A percentile compares a stretch with the other conserved stretches of the same genome.
Conservation (phyloP, 2,888 invertebrate genomes). For the Halocaridina rubra region DNA sequence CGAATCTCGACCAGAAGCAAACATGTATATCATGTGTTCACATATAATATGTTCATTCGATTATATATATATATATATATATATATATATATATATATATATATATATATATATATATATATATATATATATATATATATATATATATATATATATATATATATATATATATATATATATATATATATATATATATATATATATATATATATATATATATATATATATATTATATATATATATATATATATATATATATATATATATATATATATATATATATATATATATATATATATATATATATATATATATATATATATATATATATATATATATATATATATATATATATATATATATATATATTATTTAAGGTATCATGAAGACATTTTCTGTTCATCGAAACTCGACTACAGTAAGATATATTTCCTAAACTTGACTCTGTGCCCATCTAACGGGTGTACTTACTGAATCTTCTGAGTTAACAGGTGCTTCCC, state of each 20-base stretch:
- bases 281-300: background rate
- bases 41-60: background rate
- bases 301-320: background rate
- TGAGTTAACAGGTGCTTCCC: too few relatives aligned
- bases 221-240: background rate
- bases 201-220: background rate
- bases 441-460: too few relatives aligned
- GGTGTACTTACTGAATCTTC: too few relatives aligned
- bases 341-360: background rate
- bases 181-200: background rate
- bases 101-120: background rate
- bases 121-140: too few relatives aligned
- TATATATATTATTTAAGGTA: background rate
- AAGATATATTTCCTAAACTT: too few relatives aligned
- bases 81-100: background rate
- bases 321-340: background rate
- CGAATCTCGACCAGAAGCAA: too few relatives aligned
- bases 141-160: background rate
- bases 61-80: background rate
- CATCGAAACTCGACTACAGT: too few relatives aligned
- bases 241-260: background rate
- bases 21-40: background rate
- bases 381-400: too few relatives aligned
- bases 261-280: constrained; percentile 3
- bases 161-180: background rate